A percentile compares a stretch with the other conserved stretches of the same genome.
These are phyloP conservation scores for Aspidapion aeneum DNA, from an alignment of 2,888 invertebrate genomes.

Conservation along the genomic window DNA sequence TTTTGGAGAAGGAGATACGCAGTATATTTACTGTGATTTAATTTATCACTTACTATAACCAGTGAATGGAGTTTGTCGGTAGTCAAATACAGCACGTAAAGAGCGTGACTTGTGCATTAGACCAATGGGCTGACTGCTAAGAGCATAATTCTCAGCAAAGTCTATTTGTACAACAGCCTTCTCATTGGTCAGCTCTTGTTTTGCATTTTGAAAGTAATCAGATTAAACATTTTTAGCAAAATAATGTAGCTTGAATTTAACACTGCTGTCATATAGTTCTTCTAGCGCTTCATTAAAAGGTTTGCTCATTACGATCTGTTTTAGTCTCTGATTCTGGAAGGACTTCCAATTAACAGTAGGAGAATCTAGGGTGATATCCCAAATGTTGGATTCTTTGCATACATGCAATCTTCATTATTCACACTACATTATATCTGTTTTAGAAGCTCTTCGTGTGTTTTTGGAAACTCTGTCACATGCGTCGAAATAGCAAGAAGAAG, in stretches of 20 bases:
- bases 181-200: conserved; percentile 1
- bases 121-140: not conserved
- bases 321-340: not conserved
- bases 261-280: conserved; percentile 2
- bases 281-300: conserved; percentile 4
- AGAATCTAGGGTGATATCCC: not conserved
- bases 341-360: not conserved
- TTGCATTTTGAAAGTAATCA: conserved; percentile 5
- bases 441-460: not conserved
- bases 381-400: not conserved
- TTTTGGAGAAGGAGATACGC: not conserved
- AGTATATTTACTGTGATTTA: not conserved
- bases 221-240: not conserved
- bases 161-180: not conserved
- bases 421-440: not conserved
- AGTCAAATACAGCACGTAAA: not conserved
- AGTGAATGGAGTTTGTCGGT: not conserved
- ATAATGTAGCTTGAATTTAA: conserved; percentile 1
- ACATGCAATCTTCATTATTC: not conserved
- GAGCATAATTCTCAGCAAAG: not conserved
- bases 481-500: conserved; percentile 2
- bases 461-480: not conserved
- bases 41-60: not conserved
- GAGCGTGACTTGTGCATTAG: not conserved
- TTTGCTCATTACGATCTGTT: conserved; percentile 20